phyloP scores from a whole-genome alignment of 2,888 invertebrate species.

The Ochropleura plecta region DNA sequence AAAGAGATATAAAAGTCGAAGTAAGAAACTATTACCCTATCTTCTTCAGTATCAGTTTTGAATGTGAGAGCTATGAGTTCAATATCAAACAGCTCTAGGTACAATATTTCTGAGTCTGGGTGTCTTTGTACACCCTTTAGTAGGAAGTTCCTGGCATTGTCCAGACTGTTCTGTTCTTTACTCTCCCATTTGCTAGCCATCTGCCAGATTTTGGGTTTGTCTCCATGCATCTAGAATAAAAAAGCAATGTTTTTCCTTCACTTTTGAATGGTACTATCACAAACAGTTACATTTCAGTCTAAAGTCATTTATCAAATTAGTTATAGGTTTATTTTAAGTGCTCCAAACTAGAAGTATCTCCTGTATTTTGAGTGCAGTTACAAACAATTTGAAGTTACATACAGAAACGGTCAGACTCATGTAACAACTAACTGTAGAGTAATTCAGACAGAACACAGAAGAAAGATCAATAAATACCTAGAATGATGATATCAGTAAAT shows the following conservation, averaged over 20 bases:
- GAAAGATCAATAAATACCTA: background rate
- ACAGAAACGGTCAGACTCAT: no score
- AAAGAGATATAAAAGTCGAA: background rate
- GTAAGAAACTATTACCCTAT: conserved; percentile 75
- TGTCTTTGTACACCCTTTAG: conserved; percentile 94
- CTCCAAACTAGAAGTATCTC: no score
- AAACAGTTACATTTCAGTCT: background rate
- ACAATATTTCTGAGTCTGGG: conserved; percentile 92
- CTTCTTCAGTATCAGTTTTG: conserved; percentile 79
- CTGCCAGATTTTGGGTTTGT: conserved; percentile 94
- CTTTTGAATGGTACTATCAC: background rate
- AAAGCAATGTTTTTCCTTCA: background rate
- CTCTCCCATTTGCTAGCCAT: conserved; percentile 95
- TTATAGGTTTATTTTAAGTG: no score
- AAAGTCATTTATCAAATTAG: no score
- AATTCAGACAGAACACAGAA: background rate
- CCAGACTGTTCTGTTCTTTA: conserved; percentile 92
- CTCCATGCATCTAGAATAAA: conserved; percentile 92
- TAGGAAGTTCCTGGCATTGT: conserved; percentile 93
- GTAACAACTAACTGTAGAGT: background rate
- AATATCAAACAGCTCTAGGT: conserved; percentile 91
- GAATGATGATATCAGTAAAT: conserved; percentile 12
- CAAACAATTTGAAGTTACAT: no score
- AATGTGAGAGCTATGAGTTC: conserved; percentile 79
- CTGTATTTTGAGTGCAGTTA: no score